Base-by-base conservation (phyloP, 1,140 invertebrate species). In the Arctopsyche grandis region DNA sequence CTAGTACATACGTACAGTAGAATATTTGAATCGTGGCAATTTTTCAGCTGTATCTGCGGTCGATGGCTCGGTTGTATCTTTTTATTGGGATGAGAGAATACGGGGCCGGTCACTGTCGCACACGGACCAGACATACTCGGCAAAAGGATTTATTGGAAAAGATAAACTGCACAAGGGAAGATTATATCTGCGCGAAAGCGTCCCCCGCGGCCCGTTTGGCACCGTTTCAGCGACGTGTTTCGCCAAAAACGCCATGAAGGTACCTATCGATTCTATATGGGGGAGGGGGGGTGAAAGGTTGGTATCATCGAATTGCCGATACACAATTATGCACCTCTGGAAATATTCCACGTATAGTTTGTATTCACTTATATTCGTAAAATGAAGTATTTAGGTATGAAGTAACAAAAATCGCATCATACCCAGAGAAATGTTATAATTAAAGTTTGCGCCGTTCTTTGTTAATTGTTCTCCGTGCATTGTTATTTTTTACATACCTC, bases 211-310 rank as follows among this genome's bases (percentile, higher is more conserved):
- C 66, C 63, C 76, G 76, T 77, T 81, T 81, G 80, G 80, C 80
- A 81, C 77, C 70, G 77, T 74, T 81, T 81, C 80, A 81, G 80
- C 80, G 74, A 73, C 80, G 29, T 81, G 80, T 79, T 81, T 71
- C 69, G 74, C 66, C 75, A 21, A 73, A 76, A 76, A 78, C 69
- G 22, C 58, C 56, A 63, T 46, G 52, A 38, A 76, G 22, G 21
- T 76, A 76, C 52, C 9, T 63, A 76, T 76, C 74, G 74, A 76
- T 63, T 76, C 48, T 14, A 38, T 38, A 4, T 1, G 29, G 29
- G 29, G 1, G 29, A 38, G 29, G 7, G 29, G 29, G 29, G 29
- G 29, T 38, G 29, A 38, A 7, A 38, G 29, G 29, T 38, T 4
- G 3, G 29, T 38, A 22, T 26, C n/a, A 66, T 12, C 66, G 22